Evolutionary conservation across 2,797 vertebrate species (phyloP), one percentile per base, ranked within the genome.

Genomic region (Sparidentex hasta): DNA sequence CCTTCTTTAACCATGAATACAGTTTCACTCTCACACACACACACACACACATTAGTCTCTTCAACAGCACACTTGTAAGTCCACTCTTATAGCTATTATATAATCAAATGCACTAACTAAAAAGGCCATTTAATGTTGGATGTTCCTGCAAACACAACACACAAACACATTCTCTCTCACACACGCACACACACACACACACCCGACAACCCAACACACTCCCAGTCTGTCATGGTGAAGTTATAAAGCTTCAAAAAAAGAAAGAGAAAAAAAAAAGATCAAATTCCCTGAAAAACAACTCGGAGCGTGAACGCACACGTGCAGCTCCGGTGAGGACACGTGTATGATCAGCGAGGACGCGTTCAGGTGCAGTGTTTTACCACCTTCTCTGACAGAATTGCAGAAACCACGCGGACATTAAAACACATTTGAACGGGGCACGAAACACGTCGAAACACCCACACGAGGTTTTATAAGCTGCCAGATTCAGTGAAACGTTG

Each of bases 271-370:
- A 16, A 27, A 69, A 41, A 56, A 0, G 1, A 3, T 41, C 1
- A 66, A 71, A 52, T 58, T 52, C 0, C 3, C 4, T 7, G 3
- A 38, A 56, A 78, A 84, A 33, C 8, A 47, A 64, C n/a, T 57
- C 21, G 16, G 75, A 51, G 50, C 48, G 68, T 76, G 72, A 70
- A 18, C 1, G 5, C 78, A 87, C 93, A 93, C 90, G 93, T 93
- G 93, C 70, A 48, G 41, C 62, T 64, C 69, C 70, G 3, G 38
- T 71, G 23, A 20, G 56, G 65, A 90, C 94, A 94, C 92, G 92
- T 93, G 59, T 21, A 71, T 43, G 47, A 57, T 18, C 51, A 48
- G 66, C 56, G 62, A 25, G 44, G 11, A 9, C n/a, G 21, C 23
- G 17, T 57, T 77, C 57, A 12, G 13, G 21, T 74, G 13, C 9